phyloP scores from a whole-genome alignment of 2,113 vertebrate species.

The Bujurquina vittata region DNA sequence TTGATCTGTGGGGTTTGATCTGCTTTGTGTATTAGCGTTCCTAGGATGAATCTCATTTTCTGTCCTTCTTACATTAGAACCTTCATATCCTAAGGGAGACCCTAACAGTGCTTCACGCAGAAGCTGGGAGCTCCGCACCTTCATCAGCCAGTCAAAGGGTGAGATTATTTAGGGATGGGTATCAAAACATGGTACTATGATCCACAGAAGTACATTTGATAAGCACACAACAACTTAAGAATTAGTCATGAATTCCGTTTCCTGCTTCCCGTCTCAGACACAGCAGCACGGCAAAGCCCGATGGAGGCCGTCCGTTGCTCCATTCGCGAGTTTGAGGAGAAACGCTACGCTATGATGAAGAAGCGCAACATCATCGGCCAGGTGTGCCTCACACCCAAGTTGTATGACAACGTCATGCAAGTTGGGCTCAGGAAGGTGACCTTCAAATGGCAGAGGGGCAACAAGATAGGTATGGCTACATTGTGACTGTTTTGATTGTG shows the following conservation, averaged over 20 bases:
- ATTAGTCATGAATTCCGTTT: neutral
- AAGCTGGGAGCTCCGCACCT: slow-evolving; percentile 95
- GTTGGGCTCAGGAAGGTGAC: slow-evolving; percentile 98
- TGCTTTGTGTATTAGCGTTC: neutral
- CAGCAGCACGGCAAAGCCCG: slow-evolving; percentile 87
- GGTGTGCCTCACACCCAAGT: slow-evolving; percentile 97
- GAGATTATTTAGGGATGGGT: slow-evolving; percentile 16
- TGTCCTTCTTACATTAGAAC: slow-evolving; percentile 80
- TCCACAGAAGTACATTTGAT: neutral
- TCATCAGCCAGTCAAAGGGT: slow-evolving; percentile 95
- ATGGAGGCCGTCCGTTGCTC: slow-evolving; percentile 92
- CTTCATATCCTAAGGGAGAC: slow-evolving; percentile 91
- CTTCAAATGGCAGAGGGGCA: slow-evolving; percentile 99
- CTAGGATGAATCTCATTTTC: neutral
- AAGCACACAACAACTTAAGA: too few relatives aligned
- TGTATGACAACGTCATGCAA: slow-evolving; percentile 96
- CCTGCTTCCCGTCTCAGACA: slow-evolving; percentile 74
- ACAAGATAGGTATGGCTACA: slow-evolving; percentile 92
- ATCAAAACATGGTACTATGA: neutral
- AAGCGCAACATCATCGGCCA: slow-evolving; percentile 97
- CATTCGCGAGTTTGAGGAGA: slow-evolving; percentile 91
- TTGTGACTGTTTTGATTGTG: neutral
- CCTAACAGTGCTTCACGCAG: slow-evolving; percentile 81
- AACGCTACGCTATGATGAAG: slow-evolving; percentile 90
- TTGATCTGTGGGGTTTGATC: neutral